phyloP scores from a whole-genome alignment of 37 sponge, comb jelly and placozoan species.

The Aphrocallistes beatrix region DNA sequence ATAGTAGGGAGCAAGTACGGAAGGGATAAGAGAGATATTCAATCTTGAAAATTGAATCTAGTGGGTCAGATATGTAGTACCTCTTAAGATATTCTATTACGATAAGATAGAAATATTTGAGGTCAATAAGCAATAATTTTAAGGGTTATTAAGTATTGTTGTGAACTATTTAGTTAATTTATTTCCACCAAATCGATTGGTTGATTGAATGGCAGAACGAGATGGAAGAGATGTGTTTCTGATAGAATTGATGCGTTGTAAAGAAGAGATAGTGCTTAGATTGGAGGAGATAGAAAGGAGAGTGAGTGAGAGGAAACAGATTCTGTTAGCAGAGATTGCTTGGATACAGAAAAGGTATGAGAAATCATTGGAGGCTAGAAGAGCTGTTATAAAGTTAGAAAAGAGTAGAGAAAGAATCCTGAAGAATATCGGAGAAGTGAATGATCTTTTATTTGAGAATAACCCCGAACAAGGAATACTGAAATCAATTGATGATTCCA shows the following conservation, averaged over 20 bases:
- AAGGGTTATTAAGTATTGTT: too few relatives aligned
- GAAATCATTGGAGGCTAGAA: not conserved
- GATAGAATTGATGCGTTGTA: not conserved
- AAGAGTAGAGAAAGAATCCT: not conserved
- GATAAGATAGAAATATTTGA: too few relatives aligned
- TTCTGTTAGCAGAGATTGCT: not conserved
- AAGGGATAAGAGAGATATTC: too few relatives aligned
- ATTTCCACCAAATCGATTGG: too few relatives aligned
- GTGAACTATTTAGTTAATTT: too few relatives aligned
- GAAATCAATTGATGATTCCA: not conserved
- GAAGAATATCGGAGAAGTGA: not conserved
- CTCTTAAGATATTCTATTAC: too few relatives aligned
- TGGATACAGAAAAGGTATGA: not conserved
- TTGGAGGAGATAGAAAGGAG: not conserved
- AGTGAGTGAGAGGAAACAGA: not conserved
- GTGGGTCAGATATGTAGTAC: too few relatives aligned
- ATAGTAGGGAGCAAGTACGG: too few relatives aligned
- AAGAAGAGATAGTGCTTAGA: slow-evolving; percentile 3
- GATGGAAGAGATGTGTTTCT: not conserved
- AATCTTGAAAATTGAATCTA: too few relatives aligned
- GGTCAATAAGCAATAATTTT: too few relatives aligned
- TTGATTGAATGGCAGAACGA: too few relatives aligned
- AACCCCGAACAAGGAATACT: not conserved
- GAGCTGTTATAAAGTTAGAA: not conserved
- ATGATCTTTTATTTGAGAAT: not conserved